Base-by-base conservation (phyloP, 2,888 invertebrate species). In the Hydroisotoma schaefferi region DNA sequence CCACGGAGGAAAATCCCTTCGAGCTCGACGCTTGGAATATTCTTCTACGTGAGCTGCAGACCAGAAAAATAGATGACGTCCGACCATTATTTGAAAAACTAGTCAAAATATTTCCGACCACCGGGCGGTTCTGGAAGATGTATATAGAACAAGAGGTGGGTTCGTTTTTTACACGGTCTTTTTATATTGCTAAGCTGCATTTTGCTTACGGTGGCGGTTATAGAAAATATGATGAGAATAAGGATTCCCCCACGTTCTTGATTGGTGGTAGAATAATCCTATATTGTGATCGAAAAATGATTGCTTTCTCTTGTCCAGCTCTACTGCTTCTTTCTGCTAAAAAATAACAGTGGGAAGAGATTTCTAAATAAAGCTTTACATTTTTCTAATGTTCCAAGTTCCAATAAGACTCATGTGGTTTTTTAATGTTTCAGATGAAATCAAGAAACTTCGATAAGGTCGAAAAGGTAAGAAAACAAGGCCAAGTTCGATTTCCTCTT, bases 11-110 rank as follows among this genome's bases (percentile, higher is more conserved):
- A 43, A 90, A 91, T 69, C 85, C 87, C 0, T 97, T 93, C 75
- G 98, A 99, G 77, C 85, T 95, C 29, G 99, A 99, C 77, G 94
- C 97, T 27, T 99, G 99, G 99, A 94, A 94, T 56, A 84, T 98
- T 25, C 83, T 99, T 57, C 85, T 99, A 51, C 82, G 97, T 56
- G 98, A 99, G 78, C 90, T 94, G 0, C 95, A 95, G 75, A 86
- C 85, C 1, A 81, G 90, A 67, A 85, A 86, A 64, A 89, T 92
- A 51, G 90, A 90, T 58, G 94, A 95, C 77, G 93, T 95, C 4
- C 83, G 98, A 48, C 82, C 86, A 0, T 84, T 97, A 73, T 99
- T 95, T 75, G 99, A 99, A 77, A 89, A 90, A 73, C 81, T 99
- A n/a, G 90, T 99, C 0, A 80, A 83, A 1, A 91, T 93, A 5